Base-by-base conservation (phyloP, 2,113 vertebrate species). In the Blennius ocellaris region DNA sequence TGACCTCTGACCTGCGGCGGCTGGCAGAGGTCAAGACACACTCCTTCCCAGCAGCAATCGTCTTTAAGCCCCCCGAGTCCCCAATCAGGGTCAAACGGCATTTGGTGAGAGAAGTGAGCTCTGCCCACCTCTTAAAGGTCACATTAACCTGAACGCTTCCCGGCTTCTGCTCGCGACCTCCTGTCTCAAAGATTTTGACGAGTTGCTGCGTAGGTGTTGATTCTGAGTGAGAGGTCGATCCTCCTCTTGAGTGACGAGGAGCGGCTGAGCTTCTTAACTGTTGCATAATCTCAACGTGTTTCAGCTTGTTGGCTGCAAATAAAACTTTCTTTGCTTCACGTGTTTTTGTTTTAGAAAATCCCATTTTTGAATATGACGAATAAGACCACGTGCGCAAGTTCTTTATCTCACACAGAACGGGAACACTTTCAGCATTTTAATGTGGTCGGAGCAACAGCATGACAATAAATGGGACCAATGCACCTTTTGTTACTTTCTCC, bases 11-110 rank as follows among this genome's bases (percentile, higher is more conserved):
- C 14, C 51, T 47, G 21, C 0, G 1, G 11, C 16, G 0, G 1
- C 11, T 36, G 65, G 53, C 65, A 72, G 61, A 73, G 61, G 79
- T 86, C 47, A 73, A 73, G 58, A 68, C 11, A 49, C 71, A 38
- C 17, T 52, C 21, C 5, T n/a, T 64, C 41, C 50, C 17, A 11
- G n/a, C 1, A 38, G 73, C 21, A 15, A 51, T 11, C 39, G 54
- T 41, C 47, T 63, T 11, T 37, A 55, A 67, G 52, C 66, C 48
- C 14, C 44, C 21, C 4, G 21, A 30, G 21, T 30, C 21, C 21
- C 21, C 21, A 30, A 30, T 30, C 21, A 30, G 21, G 21, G 21
- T 30, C 21, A 30, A 30, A 30, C 21, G 59, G 47, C 43, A 41
- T 43, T 61, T 10, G 56, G 40, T 1, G 45, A 11, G 10, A 49